Evolutionary conservation across 2,797 vertebrate species (phyloP), one percentile per base, ranked within the genome.

Genomic region (Semotilus atromaculatus): DNA sequence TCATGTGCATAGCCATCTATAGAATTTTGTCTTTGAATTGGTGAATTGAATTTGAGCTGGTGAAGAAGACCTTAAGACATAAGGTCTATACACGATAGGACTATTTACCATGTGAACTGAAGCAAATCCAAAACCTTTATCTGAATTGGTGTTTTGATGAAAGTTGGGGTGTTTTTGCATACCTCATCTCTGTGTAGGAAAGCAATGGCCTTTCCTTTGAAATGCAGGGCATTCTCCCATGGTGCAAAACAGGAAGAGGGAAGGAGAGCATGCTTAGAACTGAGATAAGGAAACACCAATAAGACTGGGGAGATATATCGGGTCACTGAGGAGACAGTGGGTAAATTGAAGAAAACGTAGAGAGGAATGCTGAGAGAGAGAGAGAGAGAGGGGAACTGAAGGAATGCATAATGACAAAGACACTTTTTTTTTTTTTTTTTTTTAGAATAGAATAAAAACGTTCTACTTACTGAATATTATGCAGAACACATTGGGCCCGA

Each of bases 231-330:
- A 19, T 70, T 62, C 18, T 83, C 48, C 48, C 5, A 8, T 43
- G n/a, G 62, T 68, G n/a, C 62, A 83, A 77, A 77, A 77, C 82
- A 70, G 81, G 72, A 76, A 83, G 45, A 64, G 72, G 23, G n/a
- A 76, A 53, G 16, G 34, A 67, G 31, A 31, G 26, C 51, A 58
- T 14, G 58, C 48, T 55, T 18, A 0, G 21, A 70, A 21, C 29
- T 55, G 48, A 55, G 62, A 83, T 83, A 83, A 83, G 36, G 23
- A 21, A 19, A 77, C n/a, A 68, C n/a, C n/a, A 76, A 62, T 72
- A 40, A 40, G 34, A 29, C 31, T 13, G n/a, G 58, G 51, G 43
- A 2, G 10, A 55, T 40, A 64, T 48, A 11, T 43, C 4, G 8
- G 82, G 48, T 77, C 73, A 85, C 11, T n/a, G 19, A 51, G 21